Percentiles rank a stretch among this genome's conserved stretches.
Conservation (phyloP, 2,888 invertebrate species). For the Pachymerium ferrugineum region DNA sequence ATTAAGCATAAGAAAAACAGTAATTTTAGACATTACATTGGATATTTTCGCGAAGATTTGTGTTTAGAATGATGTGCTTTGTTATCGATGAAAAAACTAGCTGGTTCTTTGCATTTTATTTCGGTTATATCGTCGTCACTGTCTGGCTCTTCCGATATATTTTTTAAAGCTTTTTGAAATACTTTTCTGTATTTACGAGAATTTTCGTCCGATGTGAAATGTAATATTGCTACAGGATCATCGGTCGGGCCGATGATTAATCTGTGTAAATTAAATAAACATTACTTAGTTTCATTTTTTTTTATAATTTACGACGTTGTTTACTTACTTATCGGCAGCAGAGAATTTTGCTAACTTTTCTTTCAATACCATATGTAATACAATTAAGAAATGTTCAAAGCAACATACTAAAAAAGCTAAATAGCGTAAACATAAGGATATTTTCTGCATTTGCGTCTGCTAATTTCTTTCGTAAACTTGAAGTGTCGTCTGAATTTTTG, state of each 20-base stretch:
- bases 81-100: background rate
- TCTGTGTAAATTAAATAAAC: background rate
- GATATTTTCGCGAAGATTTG: background rate
- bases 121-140: background rate
- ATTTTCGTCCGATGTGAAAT: background rate
- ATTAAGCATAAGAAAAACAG: background rate
- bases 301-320: background rate
- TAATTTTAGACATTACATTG: background rate
- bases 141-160: background rate
- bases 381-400: background rate
- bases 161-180: background rate
- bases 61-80: background rate
- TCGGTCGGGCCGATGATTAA: background rate
- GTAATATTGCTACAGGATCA: background rate
- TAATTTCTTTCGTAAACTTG: background rate
- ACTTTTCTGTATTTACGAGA: background rate
- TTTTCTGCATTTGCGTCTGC: background rate
- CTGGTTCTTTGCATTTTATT: background rate
- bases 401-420: background rate
- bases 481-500: no score
- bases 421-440: background rate
- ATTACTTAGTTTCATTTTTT: background rate
- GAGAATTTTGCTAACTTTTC: background rate
- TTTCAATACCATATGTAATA: background rate
- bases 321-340: background rate